Evolutionary conservation across 2,888 invertebrate genomes (phyloP).

Genomic region (Prostheceraeus crozeri): DNA sequence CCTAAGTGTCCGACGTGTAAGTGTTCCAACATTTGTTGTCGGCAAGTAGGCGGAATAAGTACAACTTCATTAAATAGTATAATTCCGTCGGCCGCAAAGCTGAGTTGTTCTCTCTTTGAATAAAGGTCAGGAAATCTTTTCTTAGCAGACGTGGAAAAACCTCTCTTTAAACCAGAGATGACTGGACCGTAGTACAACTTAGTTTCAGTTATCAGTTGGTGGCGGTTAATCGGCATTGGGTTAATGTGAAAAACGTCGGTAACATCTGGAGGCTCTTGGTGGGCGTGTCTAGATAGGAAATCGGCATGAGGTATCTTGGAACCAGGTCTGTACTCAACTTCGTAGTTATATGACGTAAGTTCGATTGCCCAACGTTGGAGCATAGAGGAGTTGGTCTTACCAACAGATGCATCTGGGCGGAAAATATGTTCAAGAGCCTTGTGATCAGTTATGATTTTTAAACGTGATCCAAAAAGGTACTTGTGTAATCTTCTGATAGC

Average conservation of each 20-base stretch:
- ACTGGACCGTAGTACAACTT: constrained; percentile 1
- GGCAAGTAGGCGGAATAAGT: constrained; percentile 12
- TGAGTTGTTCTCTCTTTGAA: no score
- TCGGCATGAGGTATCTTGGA: constrained; percentile 3
- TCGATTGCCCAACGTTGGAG: neutral
- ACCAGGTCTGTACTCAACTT: constrained; percentile 11
- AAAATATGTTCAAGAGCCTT: neutral
- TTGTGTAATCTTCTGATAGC: constrained; percentile 3
- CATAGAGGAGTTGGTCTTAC: constrained; percentile 13
- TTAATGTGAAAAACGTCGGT: no score
- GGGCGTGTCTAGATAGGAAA: constrained; percentile 5
- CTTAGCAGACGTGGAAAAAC: neutral
- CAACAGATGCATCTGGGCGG: constrained; percentile 4
- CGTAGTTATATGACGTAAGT: neutral
- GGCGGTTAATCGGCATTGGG: neutral
- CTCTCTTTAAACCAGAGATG: neutral
- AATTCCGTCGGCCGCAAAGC: constrained; percentile 14
- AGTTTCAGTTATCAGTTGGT: neutral
- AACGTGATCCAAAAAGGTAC: neutral
- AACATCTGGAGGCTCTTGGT: constrained; percentile 13
- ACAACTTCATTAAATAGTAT: neutral
- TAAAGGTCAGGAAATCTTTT: no score
- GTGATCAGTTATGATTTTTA: constrained; percentile 4
- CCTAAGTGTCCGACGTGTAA: constrained; percentile 13
- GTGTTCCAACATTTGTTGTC: constrained; percentile 4